phyloP scores from a whole-genome alignment of 2,888 invertebrate species.

The Autographa gamma region DNA sequence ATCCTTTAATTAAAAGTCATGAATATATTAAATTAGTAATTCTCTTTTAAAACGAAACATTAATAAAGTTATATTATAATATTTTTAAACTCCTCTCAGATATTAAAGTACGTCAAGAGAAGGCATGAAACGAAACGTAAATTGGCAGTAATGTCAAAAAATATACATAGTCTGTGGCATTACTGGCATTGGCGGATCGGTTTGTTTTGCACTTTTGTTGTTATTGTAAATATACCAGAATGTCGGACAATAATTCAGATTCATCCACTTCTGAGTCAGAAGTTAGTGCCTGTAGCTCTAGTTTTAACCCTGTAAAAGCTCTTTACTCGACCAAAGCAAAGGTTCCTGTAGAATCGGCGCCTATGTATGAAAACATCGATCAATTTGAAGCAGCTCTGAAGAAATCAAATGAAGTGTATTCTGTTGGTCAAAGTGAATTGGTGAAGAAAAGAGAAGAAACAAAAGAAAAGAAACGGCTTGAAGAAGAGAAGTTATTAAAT shows the following conservation, averaged over 20 bases:
- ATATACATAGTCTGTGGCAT: conserved; percentile 1
- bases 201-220: neutral
- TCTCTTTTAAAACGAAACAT: neutral
- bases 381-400: conserved; percentile 85
- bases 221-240: conserved; percentile 44
- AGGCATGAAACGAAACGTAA: conserved; percentile 54
- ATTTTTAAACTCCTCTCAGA: neutral
- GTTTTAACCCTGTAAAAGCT: conserved; percentile 92
- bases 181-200: neutral
- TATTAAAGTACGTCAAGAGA: neutral
- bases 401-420: conserved; percentile 58
- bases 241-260: conserved; percentile 75
- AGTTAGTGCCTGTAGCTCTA: conserved; percentile 78
- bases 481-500: conserved; percentile 68
- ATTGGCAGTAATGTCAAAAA: conserved; percentile 14
- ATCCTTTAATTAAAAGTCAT: neutral
- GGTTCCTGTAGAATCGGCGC: conserved; percentile 89
- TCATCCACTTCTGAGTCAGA: conserved; percentile 83
- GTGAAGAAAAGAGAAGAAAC: conserved; percentile 75
- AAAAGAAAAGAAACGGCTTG: conserved; percentile 68
- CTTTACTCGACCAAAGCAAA: conserved; percentile 89
- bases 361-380: conserved; percentile 91
- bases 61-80: neutral
- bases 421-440: conserved; percentile 71
- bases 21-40: neutral